These are phyloP conservation scores for Forbesichthys agassizii DNA, from an alignment of 2,113 vertebrate species.

Conservation along the genomic window DNA sequence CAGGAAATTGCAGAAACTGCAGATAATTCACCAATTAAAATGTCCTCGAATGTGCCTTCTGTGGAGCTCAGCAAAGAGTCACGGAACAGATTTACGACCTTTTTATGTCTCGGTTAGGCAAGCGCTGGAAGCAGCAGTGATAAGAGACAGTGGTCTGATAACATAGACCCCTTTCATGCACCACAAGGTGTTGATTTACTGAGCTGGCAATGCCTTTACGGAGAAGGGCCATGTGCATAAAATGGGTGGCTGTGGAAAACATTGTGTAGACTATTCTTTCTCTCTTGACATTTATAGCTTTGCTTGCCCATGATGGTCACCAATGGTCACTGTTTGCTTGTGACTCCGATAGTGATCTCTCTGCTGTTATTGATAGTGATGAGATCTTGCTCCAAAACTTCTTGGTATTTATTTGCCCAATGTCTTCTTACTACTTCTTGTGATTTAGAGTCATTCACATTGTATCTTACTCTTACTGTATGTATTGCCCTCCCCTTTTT, in stretches of 20 bases:
- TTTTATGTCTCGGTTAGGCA: slow-evolving; percentile 35
- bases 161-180: slow-evolving; percentile 30
- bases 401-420: slow-evolving; percentile 9
- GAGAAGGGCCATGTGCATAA: slow-evolving; percentile 22
- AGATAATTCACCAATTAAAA: neutral
- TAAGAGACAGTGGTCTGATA: slow-evolving; percentile 46
- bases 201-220: slow-evolving; percentile 11
- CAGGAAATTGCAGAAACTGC: no score
- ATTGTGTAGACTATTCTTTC: slow-evolving; percentile 9
- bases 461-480: slow-evolving; percentile 16
- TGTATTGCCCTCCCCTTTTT: slow-evolving; percentile 16
- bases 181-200: slow-evolving; percentile 52
- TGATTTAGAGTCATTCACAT: slow-evolving; percentile 19
- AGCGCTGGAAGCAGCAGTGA: slow-evolving; percentile 24
- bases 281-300: slow-evolving; percentile 33
- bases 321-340: slow-evolving; percentile 73
- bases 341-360: slow-evolving; percentile 52
- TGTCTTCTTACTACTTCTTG: slow-evolving; percentile 8
- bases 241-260: slow-evolving; percentile 17
- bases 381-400: slow-evolving; percentile 25
- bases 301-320: slow-evolving; percentile 69
- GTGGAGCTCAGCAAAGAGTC: slow-evolving; percentile 9
- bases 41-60: neutral
- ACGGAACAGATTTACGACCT: slow-evolving; percentile 47
- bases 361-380: slow-evolving; percentile 44